Evolutionary conservation across 35 echinoderm and acorn worm species (phyloP).

Genomic region (Hemicentrotus pulcherrimus): DNA sequence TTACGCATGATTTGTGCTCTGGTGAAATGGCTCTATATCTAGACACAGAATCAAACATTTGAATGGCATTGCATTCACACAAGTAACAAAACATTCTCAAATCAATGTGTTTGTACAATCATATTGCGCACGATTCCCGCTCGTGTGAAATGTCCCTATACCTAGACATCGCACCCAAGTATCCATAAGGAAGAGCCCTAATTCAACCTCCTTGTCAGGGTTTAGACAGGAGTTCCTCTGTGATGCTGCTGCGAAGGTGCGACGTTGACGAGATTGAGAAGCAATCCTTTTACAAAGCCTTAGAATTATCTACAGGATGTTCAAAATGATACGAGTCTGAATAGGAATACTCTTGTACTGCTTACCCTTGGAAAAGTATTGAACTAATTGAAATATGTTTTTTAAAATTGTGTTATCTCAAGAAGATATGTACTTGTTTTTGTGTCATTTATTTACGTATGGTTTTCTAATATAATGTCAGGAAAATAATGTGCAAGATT

Average conservation of each 20-base stretch:
- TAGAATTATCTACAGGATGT: not conserved
- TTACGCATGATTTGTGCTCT: too few relatives aligned
- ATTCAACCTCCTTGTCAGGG: not conserved
- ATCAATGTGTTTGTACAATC: too few relatives aligned
- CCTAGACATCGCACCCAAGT: not conserved
- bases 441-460: not conserved
- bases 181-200: not conserved
- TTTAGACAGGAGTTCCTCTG: not conserved
- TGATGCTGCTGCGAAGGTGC: not conserved
- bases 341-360: not conserved
- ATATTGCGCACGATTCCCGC: not conserved
- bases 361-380: not conserved
- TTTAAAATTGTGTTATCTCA: not conserved
- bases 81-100: too few relatives aligned
- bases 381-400: not conserved
- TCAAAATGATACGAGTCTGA: not conserved
- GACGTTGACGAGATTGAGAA: not conserved
- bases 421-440: not conserved
- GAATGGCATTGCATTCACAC: too few relatives aligned
- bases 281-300: not conserved
- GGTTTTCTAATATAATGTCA: too few relatives aligned
- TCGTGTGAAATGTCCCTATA: not conserved
- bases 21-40: too few relatives aligned
- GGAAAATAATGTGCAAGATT: too few relatives aligned
- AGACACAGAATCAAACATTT: too few relatives aligned